Evolutionary conservation across 2,113 vertebrate genomes (phyloP).

Genomic region (Pterocles orientalis): DNA sequence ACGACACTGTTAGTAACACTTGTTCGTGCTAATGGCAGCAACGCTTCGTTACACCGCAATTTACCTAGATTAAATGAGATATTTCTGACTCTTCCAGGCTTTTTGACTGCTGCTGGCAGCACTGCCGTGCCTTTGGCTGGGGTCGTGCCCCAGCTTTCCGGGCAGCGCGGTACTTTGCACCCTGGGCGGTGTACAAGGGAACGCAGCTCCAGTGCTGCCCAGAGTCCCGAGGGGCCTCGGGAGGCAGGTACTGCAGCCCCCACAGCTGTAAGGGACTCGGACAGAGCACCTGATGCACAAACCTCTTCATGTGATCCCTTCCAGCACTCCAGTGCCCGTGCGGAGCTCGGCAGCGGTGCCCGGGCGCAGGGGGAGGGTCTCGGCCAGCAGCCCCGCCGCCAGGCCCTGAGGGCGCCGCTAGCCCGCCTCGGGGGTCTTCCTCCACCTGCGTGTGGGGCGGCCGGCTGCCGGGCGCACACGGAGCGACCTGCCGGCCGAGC

Average conservation of each 20-base stretch:
- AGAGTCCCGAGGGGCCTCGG: too few species aligned
- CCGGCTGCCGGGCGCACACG: neutral
- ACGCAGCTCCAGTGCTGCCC: rapidly evolving
- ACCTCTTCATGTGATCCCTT: rapidly evolving
- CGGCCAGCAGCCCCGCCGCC: neutral
- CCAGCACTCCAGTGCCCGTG: rapidly evolving
- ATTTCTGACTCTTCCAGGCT: neutral
- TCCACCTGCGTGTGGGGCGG: neutral
- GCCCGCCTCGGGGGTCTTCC: neutral
- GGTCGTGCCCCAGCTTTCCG: rapidly evolving
- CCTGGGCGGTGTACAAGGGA: rapidly evolving
- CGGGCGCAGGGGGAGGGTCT: neutral
- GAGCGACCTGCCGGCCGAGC: too few species aligned
- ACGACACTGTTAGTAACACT: neutral
- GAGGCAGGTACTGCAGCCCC: rapidly evolving
- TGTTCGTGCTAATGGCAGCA: neutral
- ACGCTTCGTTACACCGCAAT: rapidly evolving
- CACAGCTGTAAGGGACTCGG: rapidly evolving
- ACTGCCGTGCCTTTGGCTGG: rapidly evolving
- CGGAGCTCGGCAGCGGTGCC: too few species aligned
- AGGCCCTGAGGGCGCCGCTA: neutral
- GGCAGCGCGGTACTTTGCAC: rapidly evolving
- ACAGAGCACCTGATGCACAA: rapidly evolving
- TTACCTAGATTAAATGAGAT: rapidly evolving
- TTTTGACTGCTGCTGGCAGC: neutral